Base-by-base conservation (phyloP, 2,113 vertebrate species). In the Leptocoma aspasia region DNA sequence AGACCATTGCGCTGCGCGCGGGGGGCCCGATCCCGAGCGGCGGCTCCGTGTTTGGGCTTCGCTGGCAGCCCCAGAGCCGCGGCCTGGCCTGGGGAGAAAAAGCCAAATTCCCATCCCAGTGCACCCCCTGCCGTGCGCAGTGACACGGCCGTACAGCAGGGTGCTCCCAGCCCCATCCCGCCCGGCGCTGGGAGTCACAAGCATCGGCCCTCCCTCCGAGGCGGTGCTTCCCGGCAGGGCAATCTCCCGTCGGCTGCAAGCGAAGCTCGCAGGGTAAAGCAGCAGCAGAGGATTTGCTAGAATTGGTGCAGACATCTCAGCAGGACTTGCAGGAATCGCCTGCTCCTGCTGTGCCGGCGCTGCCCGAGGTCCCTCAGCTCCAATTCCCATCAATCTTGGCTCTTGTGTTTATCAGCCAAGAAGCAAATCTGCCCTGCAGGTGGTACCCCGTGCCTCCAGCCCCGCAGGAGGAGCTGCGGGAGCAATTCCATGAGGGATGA, bases 181-280 rank as follows among this genome's bases (percentile, higher is more conserved):
- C 61, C 19, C 7, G 9, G 45, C 54, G 6, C 0, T 3, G 39
- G 33, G 22, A 23, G 35, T 24, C 57, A 21, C 41, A 4, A 13
- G 7, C 45, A 5, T 2, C 30, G 0, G 2, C 61, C n/a, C 39
- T 59, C 8, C 15, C 35, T 2, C 6, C 9, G 8, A 1, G 13
- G 76, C 33, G 23, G 31, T 0, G 31, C 20, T 35, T 63, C 24
- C 47, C 27, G 21, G 42, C 47, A 17, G 23, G 9, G 19, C 4
- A 14, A 14, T 11, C 16, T 15, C 8, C 15, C 5, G 59, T 19
- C 10, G 22, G 42, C 66, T 16, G 52, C 2, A 12, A 23, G 21
- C 16, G 42, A 35, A 72, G 31, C 14, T 17, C 71, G 4, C 45
- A 1, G 30, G 50, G 27, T 18, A 14, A 60, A 64, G 44, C 64